phyloP scores from a whole-genome alignment of 1,140 invertebrate genomes.

The Venturia canescens region DNA sequence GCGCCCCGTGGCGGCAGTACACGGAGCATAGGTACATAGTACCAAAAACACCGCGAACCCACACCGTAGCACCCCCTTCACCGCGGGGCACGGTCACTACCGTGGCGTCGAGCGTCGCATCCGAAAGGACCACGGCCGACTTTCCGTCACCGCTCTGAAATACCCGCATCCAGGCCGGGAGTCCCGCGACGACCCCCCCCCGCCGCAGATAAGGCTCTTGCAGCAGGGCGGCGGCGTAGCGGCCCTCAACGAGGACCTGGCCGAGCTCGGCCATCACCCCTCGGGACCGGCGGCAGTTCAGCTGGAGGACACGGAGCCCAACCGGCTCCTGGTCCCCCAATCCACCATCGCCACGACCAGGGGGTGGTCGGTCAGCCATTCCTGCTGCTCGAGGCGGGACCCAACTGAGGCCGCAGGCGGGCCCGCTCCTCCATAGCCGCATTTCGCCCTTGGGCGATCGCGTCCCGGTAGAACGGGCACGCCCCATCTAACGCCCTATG shows the following conservation, averaged over 20 bases:
- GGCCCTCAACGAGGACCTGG: no score
- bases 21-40: constrained; percentile 44
- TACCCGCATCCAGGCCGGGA: no score
- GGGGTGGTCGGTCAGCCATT: not conserved
- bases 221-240: no score
- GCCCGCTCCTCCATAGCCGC: not conserved
- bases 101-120: no score
- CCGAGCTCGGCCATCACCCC: no score
- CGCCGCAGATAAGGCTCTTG: not conserved
- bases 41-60: constrained; percentile 42
- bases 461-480: constrained; percentile 6
- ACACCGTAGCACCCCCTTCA: constrained; percentile 37
- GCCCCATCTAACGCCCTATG: not conserved
- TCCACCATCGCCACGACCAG: not conserved
- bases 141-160: no score
- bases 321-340: not conserved
- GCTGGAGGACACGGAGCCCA: constrained; percentile 11
- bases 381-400: not conserved
- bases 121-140: no score
- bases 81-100: no score
- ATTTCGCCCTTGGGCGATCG: not conserved
- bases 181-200: not conserved
- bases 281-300: constrained; percentile 4
- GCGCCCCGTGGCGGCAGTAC: constrained; percentile 41
- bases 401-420: not conserved